A percentile compares a stretch with the other conserved stretches of the same genome.
These are phyloP conservation scores for Brachypteracias leptosomus DNA, from an alignment of 2,113 vertebrate genomes.

Conservation along the genomic window DNA sequence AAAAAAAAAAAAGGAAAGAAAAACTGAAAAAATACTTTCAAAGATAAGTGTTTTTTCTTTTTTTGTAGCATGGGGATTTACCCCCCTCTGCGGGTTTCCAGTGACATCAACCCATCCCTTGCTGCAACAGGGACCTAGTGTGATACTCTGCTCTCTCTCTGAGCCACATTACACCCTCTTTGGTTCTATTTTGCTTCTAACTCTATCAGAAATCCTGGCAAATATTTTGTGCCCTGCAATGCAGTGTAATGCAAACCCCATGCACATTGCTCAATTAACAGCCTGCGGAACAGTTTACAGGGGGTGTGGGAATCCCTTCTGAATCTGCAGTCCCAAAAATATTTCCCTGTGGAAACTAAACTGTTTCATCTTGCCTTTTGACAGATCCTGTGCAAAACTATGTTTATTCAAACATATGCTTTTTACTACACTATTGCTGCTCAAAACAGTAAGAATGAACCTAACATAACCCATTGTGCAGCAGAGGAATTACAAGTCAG, in stretches of 20 bases:
- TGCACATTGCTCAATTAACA: neutral
- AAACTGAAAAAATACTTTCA: too few species aligned
- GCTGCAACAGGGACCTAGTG: neutral
- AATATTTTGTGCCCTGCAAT: neutral
- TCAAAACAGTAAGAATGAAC: neutral
- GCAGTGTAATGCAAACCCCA: neutral
- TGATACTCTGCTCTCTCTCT: neutral
- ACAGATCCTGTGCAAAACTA: neutral
- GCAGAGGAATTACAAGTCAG: neutral
- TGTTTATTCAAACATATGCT: neutral
- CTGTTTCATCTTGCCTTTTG: neutral
- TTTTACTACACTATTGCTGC: neutral
- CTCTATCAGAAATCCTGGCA: neutral
- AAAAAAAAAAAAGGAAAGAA: too few species aligned
- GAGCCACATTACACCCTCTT: neutral
- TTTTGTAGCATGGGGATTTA: neutral
- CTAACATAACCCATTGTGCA: neutral
- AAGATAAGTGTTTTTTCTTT: too few species aligned
- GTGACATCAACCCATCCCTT: neutral
- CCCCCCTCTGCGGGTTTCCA: neutral
- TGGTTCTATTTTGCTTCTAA: neutral
- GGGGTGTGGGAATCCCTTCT: neutral
- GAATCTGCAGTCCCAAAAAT: neutral
- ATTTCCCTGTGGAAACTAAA: neutral
- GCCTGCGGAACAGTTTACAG: neutral